A percentile compares a stretch with the other conserved stretches of the same genome.
phyloP scores from a whole-genome alignment of 2,888 invertebrate genomes.

The Tinea semifulvella region DNA sequence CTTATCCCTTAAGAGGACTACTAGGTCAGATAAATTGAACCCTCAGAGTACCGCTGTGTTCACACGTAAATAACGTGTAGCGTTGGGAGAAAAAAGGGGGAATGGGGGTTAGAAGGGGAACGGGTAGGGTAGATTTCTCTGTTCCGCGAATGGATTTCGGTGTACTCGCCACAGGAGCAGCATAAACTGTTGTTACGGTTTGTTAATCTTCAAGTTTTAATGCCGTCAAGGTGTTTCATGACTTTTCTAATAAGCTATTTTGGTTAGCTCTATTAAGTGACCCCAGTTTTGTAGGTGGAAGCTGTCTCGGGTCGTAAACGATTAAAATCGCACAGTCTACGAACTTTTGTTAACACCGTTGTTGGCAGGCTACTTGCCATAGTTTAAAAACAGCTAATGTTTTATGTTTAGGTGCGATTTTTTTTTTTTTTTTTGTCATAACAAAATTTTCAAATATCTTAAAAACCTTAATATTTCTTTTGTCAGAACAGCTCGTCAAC shows the following conservation, averaged over 20 bases:
- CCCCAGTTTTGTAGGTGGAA: too few species aligned
- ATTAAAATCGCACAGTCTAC: too few species aligned
- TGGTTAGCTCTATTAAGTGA: too few species aligned
- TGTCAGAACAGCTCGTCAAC: too few species aligned
- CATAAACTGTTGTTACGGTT: constrained; percentile 53
- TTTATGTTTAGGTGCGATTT: too few species aligned
- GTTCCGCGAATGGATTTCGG: constrained; percentile 40
- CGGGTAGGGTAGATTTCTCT: constrained; percentile 15
- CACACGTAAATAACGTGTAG: constrained; percentile 67
- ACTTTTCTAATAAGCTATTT: not conserved
- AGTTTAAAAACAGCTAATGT: too few species aligned
- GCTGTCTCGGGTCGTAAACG: too few species aligned
- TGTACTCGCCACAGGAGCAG: constrained; percentile 52
- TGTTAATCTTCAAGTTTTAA: constrained; percentile 47
- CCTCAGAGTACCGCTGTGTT: constrained; percentile 56
- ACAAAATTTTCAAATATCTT: too few species aligned
- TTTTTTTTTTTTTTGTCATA: too few species aligned
- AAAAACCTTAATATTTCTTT: too few species aligned
- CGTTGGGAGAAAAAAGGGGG: constrained; percentile 29
- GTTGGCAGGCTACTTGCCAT: too few species aligned
- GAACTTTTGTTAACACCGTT: too few species aligned
- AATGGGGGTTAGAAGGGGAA: constrained; percentile 13
- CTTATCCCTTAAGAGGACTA: constrained; percentile 40
- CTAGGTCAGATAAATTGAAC: constrained; percentile 68
- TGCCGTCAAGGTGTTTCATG: not conserved